Evolutionary conservation across 1,140 invertebrate genomes (phyloP), one percentile per base, ranked within the genome.

Genomic region (Drosophila nigromelanica): DNA sequence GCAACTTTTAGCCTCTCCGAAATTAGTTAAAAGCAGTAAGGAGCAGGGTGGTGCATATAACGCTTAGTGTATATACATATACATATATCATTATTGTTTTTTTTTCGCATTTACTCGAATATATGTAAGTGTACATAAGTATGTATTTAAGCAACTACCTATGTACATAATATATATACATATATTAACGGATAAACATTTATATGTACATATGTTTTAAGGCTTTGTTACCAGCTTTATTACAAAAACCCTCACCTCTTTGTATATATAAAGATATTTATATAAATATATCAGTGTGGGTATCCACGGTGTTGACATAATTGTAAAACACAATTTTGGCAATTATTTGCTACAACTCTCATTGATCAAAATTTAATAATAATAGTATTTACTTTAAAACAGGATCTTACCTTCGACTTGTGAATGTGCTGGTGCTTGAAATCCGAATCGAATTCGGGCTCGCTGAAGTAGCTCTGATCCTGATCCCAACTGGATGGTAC

Each of bases 361-460:
- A 27, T 33, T 33, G 1, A n/a, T n/a, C n/a, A n/a, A n/a, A n/a
- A n/a, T n/a, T n/a, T n/a, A n/a, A n/a, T n/a, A 35, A 35, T 18
- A 21, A 45, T 48, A 48, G 45, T 12, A 12, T 24, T 5, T 27
- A 24, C 11, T n/a, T 12, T 24, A 8, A 18, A 18, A 21, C 5
- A 35, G 10, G 10, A 4, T 8, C 95, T 94, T 93, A 98, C 97
- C 95, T 98, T 98, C 70, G 96, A 95, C 92, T 98, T 97, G 91
- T 98, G 97, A 51, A 98, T 97, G 92, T 98, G 97, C 92, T 98
- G 97, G 91, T 97, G 96, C 83, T 98, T 97, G 91, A 97, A 98
- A 78, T 98, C 97, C 18, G 97, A 97, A 91, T 98, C 97, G 82
- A 98, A 98, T 92, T 98, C 97, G 1, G 97, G 97, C 86, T 98